Percentiles rank a stretch among this genome's conserved stretches.
These are phyloP conservation scores for Sebastiscus tertius DNA, from an alignment of 2,797 vertebrate genomes.

Conservation along the genomic window DNA sequence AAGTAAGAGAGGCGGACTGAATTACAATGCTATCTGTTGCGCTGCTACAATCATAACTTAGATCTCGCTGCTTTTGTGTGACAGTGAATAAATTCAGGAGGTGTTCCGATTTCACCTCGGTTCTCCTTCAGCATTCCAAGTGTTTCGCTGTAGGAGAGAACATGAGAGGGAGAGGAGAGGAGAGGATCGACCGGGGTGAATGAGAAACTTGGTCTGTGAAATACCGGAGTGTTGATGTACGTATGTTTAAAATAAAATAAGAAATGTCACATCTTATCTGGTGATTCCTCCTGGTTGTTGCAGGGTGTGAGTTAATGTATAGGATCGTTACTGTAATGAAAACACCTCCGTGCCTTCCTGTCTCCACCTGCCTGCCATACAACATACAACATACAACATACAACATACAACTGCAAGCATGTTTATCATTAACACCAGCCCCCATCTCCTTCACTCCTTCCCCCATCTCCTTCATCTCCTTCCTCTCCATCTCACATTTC, in stretches of 20 bases:
- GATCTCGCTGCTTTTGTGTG: conserved; percentile 1
- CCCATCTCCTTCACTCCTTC: not conserved
- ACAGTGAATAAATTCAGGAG: not conserved
- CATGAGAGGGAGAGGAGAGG: not conserved
- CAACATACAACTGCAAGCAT: not conserved
- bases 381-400: too few relatives aligned
- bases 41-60: not conserved
- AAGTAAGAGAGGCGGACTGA: not conserved
- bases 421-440: not conserved
- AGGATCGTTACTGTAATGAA: not conserved
- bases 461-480: not conserved
- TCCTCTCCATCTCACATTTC: not conserved
- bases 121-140: conserved; percentile 6
- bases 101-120: conserved; percentile 5
- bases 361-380: not conserved
- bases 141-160: not conserved
- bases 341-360: not conserved
- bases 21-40: conserved; percentile 19
- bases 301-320: not conserved
- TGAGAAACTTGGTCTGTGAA: not conserved
- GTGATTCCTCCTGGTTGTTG: not conserved
- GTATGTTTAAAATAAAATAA: not conserved
- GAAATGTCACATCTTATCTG: not conserved
- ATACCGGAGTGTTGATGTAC: not conserved
- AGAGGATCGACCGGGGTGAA: not conserved